phyloP scores from a whole-genome alignment of 2,113 vertebrate genomes.

The Serilophus lunatus region DNA sequence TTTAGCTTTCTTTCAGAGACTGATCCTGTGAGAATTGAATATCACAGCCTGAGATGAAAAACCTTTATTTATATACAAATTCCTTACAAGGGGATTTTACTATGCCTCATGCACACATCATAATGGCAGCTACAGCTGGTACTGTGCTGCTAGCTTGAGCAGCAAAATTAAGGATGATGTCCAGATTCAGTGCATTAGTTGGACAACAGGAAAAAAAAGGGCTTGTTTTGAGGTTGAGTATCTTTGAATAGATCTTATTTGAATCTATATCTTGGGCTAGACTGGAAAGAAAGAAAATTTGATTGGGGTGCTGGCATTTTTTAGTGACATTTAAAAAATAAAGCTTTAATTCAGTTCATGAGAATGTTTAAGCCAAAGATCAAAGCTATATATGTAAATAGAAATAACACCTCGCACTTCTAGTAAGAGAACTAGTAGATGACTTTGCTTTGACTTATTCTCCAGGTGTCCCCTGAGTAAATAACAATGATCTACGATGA shows the following conservation, averaged over 20 bases:
- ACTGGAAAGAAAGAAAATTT: neutral
- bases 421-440: neutral
- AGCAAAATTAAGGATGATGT: neutral
- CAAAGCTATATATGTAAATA: neutral
- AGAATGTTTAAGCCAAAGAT: neutral
- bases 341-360: neutral
- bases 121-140: neutral
- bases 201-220: neutral
- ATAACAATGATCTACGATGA: slow-evolving; percentile 4
- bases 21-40: neutral
- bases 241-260: neutral
- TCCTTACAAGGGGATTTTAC: neutral
- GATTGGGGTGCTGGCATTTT: neutral
- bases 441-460: slow-evolving; percentile 43
- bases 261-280: neutral
- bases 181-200: neutral
- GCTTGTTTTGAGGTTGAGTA: neutral
- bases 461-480: neutral
- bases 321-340: neutral
- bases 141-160: neutral
- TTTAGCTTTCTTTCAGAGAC: neutral
- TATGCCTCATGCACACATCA: neutral
- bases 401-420: neutral
- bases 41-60: neutral
- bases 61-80: neutral